These are phyloP conservation scores for Xestia ashworthii DNA, from an alignment of 2,888 invertebrate genomes.

Conservation along the genomic window DNA sequence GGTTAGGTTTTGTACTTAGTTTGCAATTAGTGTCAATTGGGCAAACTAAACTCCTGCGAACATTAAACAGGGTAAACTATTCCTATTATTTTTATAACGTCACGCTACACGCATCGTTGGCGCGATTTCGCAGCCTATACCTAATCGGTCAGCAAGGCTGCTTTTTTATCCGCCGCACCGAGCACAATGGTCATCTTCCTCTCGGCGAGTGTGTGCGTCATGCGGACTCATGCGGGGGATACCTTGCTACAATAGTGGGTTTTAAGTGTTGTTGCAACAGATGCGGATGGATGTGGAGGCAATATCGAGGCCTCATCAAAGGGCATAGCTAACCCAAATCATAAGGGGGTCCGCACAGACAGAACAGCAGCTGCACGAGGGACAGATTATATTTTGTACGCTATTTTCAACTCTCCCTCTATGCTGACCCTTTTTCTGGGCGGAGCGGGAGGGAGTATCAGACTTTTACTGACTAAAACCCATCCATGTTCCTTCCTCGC, in stretches of 20 bases:
- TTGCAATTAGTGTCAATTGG: constrained; percentile 47
- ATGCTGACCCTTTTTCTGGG: background rate
- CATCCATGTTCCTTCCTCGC: too few relatives aligned
- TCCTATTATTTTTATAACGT: constrained; percentile 14
- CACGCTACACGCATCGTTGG: constrained; percentile 7
- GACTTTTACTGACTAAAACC: too few relatives aligned
- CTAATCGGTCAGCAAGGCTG: constrained; percentile 1
- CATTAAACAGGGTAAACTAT: constrained; percentile 26
- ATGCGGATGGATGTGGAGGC: background rate
- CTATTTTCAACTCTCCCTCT: background rate
- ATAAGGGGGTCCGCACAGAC: background rate
- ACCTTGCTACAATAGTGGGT: background rate
- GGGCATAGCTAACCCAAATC: background rate
- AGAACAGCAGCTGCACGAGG: background rate
- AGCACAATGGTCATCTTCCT: background rate
- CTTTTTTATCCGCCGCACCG: background rate
- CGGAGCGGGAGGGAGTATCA: too few relatives aligned
- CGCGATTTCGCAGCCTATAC: background rate
- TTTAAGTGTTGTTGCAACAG: background rate
- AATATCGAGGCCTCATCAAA: background rate
- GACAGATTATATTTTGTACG: background rate
- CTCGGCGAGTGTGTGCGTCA: background rate
- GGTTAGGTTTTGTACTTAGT: background rate
- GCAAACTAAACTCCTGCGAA: constrained; percentile 37
- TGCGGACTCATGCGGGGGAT: background rate